A percentile compares a stretch with the other conserved stretches of the same genome.
phyloP scores from a whole-genome alignment of 2,888 invertebrate species.

The Stenodera caucasica region DNA sequence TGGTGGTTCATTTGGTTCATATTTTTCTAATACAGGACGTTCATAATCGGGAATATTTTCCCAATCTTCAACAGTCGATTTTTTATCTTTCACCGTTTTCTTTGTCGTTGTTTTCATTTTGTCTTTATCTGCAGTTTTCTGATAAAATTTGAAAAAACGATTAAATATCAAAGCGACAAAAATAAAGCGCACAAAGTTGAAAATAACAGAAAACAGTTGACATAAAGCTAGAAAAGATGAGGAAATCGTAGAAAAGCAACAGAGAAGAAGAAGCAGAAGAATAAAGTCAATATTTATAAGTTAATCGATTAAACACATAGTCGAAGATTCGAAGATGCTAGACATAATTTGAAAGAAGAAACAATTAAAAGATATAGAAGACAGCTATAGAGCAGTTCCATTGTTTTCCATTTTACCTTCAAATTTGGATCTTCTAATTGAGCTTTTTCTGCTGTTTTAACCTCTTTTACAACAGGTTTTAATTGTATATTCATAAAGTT shows the following conservation, averaged over 20 bases:
- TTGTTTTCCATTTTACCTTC: constrained; percentile 49
- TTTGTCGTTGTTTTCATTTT: constrained; percentile 39
- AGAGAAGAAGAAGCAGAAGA: constrained; percentile 13
- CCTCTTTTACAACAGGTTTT: constrained; percentile 60
- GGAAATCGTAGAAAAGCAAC: constrained; percentile 11
- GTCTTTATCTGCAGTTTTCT: constrained; percentile 45
- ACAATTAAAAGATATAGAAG: constrained; percentile 6
- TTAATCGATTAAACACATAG: constrained; percentile 18
- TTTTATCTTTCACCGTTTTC: constrained; percentile 41
- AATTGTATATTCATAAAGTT: constrained; percentile 64
- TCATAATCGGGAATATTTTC: constrained; percentile 70
- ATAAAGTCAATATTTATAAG: no score
- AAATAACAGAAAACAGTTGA: constrained; percentile 14
- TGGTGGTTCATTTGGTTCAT: constrained; percentile 59
- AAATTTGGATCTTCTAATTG: constrained; percentile 47
- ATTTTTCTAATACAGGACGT: constrained; percentile 71
- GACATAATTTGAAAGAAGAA: constrained; percentile 17
- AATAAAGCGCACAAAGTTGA: constrained; percentile 11
- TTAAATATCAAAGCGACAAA: constrained; percentile 14
- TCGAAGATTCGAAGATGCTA: constrained; percentile 11
- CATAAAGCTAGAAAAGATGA: constrained; percentile 15
- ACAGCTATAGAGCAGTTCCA: constrained; percentile 8
- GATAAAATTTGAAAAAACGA: constrained; percentile 19
- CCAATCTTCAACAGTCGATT: constrained; percentile 45
- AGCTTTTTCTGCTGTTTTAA: constrained; percentile 51